A percentile compares a stretch with the other conserved stretches of the same genome.
phyloP scores from a whole-genome alignment of 2,797 vertebrate species.

The Lophura swinhoii region DNA sequence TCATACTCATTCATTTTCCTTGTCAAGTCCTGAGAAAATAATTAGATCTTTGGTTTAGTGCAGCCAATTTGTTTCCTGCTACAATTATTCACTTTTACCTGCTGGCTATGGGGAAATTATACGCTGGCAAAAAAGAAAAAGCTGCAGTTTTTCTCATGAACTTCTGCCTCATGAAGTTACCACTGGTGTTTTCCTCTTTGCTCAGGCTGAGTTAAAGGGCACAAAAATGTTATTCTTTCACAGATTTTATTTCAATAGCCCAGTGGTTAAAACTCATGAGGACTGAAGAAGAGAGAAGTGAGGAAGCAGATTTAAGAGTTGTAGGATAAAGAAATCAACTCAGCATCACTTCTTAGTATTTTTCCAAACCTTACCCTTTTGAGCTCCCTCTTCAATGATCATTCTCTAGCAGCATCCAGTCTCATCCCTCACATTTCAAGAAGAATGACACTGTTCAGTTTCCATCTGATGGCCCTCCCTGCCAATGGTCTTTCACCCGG shows the following conservation, averaged over 20 bases:
- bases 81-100: constrained; percentile 17
- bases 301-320: neutral
- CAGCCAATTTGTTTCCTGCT: constrained; percentile 46
- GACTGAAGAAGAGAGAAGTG: neutral
- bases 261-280: neutral
- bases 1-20: constrained; percentile 42
- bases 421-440: neutral
- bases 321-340: neutral
- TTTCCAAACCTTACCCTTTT: neutral
- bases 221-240: neutral
- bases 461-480: neutral
- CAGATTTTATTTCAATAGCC: neutral
- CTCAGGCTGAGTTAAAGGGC: neutral
- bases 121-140: neutral
- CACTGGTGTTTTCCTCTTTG: neutral
- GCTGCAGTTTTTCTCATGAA: neutral
- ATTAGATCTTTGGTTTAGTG: constrained; percentile 54
- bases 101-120: neutral
- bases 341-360: neutral
- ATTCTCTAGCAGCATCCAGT: neutral
- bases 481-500: neutral
- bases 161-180: neutral
- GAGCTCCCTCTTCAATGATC: neutral
- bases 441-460: neutral
- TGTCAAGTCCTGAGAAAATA: constrained; percentile 61